Evolutionary conservation across 2,113 vertebrate species (phyloP).

Genomic region (rabbit (Oryctolagus cuniculus)): DNA sequence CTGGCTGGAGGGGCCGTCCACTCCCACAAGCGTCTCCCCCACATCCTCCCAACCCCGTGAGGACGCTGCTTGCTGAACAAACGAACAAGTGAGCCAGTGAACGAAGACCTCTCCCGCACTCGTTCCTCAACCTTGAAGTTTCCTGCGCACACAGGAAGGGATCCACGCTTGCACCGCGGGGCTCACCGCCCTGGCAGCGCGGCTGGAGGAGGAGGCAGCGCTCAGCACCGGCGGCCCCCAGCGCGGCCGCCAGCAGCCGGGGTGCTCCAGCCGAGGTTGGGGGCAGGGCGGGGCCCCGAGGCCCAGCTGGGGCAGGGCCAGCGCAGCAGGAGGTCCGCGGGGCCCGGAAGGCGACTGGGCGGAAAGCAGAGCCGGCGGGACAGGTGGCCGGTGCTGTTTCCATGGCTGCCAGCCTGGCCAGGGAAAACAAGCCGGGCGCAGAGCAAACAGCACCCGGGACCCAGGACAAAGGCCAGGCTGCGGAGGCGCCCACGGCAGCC

Average conservation of each 20-base stretch:
- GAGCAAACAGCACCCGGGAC: background rate
- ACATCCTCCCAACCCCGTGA: no score
- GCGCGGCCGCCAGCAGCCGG: background rate
- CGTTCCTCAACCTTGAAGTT: fast-evolving
- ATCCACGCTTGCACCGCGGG: fast-evolving
- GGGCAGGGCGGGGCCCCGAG: background rate
- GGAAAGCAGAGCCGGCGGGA: background rate
- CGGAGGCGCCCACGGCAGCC: background rate
- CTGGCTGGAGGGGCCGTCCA: no score
- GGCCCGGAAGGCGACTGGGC: background rate
- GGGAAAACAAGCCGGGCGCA: constrained; percentile 61
- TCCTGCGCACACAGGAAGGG: fast-evolving
- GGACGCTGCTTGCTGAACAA: no score
- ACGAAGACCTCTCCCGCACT: background rate
- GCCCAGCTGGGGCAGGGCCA: constrained; percentile 39
- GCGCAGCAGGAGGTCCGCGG: constrained; percentile 43
- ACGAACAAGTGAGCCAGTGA: fast-evolving
- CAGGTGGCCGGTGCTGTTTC: constrained; percentile 64
- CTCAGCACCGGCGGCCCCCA: no score
- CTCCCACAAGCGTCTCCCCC: fast-evolving
- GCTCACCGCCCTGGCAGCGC: background rate
- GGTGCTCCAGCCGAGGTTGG: background rate
- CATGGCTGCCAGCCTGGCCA: constrained; percentile 46
- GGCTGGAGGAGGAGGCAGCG: background rate
- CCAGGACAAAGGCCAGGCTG: constrained; percentile 64